Percentiles rank a stretch among this genome's conserved stretches.
Conservation (phyloP, 1,140 invertebrate genomes). For the Nylanderia fulva region DNA sequence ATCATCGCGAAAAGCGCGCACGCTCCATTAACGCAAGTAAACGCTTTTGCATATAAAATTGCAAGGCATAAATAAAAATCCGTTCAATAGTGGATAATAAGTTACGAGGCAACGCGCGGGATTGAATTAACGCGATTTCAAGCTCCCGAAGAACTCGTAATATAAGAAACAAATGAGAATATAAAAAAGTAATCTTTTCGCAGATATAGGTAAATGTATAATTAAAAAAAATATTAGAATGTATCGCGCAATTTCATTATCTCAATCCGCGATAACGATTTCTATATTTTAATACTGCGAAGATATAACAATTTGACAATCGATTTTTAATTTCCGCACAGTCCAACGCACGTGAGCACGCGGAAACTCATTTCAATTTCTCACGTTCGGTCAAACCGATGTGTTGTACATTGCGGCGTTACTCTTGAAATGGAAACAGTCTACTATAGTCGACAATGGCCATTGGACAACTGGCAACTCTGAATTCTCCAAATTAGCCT, state of each 20-base stretch:
- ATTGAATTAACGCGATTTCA: background rate
- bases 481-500: constrained; percentile 48
- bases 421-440: constrained; percentile 29
- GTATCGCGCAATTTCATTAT: background rate
- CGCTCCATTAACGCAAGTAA: background rate
- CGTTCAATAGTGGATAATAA: background rate
- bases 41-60: background rate
- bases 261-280: background rate
- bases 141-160: background rate
- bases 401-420: background rate
- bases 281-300: background rate
- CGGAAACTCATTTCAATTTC: background rate
- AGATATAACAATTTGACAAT: background rate
- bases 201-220: background rate
- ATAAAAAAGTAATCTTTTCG: background rate
- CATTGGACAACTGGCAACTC: constrained; percentile 24
- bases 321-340: background rate
- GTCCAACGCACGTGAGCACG: background rate
- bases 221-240: background rate
- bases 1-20: background rate
- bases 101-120: background rate
- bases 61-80: background rate
- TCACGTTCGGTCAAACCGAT: background rate
- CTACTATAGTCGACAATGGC: background rate
- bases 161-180: background rate